Percentiles rank a stretch among this genome's conserved stretches.
Evolutionary conservation across 2,113 vertebrate species (phyloP).

Genomic region (Lophius piscatorius): DNA sequence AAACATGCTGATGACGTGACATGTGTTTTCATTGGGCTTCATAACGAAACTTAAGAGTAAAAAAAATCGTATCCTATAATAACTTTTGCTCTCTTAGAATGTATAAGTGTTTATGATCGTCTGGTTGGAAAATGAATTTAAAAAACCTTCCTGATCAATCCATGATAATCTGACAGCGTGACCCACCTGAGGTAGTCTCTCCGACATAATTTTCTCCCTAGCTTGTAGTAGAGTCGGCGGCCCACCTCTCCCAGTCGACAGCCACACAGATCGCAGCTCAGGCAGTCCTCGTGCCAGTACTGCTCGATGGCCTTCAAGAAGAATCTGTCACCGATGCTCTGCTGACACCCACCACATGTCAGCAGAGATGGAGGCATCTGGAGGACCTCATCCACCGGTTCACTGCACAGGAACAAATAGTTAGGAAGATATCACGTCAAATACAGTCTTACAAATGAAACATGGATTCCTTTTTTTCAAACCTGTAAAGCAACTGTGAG

Average conservation of each 20-base stretch:
- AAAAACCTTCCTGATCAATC: neutral
- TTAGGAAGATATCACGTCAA: constrained; percentile 4
- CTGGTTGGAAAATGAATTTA: neutral
- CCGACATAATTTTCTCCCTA: constrained; percentile 95
- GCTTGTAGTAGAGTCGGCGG: constrained; percentile 94
- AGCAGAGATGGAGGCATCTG: constrained; percentile 96
- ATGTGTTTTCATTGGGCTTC: neutral
- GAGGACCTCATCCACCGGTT: constrained; percentile 96
- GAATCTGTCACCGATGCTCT: constrained; percentile 97
- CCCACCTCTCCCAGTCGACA: constrained; percentile 96
- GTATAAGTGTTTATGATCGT: neutral
- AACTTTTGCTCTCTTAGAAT: neutral
- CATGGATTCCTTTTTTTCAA: too few relatives aligned
- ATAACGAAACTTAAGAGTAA: neutral
- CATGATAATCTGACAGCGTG: neutral
- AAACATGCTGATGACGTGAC: too few relatives aligned
- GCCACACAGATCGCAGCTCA: constrained; percentile 97
- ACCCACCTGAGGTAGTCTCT: constrained; percentile 96
- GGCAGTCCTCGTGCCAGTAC: constrained; percentile 99
- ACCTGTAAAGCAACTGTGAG: too few relatives aligned
- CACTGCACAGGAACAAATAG: constrained; percentile 74
- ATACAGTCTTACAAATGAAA: too few relatives aligned
- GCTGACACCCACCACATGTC: constrained; percentile 96
- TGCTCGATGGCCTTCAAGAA: constrained; percentile 99
- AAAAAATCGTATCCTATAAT: neutral